A percentile compares a stretch with the other conserved stretches of the same genome.
Conservation (phyloP, 2,888 invertebrate genomes). For the Cyaniris semiargus region DNA sequence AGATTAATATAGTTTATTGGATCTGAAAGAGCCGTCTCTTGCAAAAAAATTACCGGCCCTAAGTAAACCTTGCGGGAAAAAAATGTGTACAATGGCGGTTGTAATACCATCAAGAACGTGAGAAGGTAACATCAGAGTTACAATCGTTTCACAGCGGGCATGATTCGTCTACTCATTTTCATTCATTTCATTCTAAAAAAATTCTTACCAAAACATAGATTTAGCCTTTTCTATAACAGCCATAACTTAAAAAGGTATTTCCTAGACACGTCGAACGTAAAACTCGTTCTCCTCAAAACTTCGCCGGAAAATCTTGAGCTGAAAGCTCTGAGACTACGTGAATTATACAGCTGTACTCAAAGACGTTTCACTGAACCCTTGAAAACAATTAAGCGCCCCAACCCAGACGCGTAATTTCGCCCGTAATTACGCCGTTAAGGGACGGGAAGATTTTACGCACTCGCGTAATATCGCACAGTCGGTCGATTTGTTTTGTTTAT, state of each 20-base stretch:
- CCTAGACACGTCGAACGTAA: background rate
- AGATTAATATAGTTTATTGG: too few relatives aligned
- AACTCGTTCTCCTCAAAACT: background rate
- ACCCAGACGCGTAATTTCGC: conserved; percentile 52
- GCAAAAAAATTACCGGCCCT: too few relatives aligned
- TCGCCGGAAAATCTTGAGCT: background rate
- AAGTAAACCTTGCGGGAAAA: too few relatives aligned
- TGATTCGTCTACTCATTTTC: too few relatives aligned
- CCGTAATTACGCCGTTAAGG: conserved; percentile 70
- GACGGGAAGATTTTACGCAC: conserved; percentile 73
- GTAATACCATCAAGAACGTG: too few relatives aligned
- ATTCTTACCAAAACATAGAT: too few relatives aligned
- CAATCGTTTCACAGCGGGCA: too few relatives aligned
- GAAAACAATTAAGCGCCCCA: conserved; percentile 66
- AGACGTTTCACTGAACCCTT: conserved; percentile 39
- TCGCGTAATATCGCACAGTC: conserved; percentile 43
- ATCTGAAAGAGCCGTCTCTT: background rate
- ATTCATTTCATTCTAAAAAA: too few relatives aligned
- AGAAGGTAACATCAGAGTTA: too few relatives aligned
- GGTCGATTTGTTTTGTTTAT: conserved; percentile 45
- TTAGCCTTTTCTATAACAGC: too few relatives aligned
- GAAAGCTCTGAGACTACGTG: background rate
- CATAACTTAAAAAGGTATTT: too few relatives aligned
- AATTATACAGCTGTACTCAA: conserved; percentile 13
- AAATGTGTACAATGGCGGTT: too few relatives aligned